Conservation (phyloP, 2,888 invertebrate species). For the Anagyrus pseudococci region DNA sequence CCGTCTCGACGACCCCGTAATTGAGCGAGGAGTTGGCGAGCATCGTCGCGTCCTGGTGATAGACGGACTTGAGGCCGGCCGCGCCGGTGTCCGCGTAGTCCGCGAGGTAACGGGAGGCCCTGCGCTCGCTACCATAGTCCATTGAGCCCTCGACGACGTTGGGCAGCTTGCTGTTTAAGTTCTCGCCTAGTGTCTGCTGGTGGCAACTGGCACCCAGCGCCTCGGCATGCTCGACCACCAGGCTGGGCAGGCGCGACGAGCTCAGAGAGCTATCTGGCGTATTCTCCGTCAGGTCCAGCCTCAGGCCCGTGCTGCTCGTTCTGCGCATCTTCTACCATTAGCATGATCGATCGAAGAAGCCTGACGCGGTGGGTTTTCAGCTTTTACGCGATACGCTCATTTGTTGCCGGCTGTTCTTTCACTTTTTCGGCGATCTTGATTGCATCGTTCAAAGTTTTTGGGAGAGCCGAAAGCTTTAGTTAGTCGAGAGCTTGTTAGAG, state of each 20-base stretch:
- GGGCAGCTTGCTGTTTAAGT: slow-evolving; percentile 60
- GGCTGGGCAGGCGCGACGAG: slow-evolving; percentile 50
- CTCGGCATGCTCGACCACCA: slow-evolving; percentile 60
- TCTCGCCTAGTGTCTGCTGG: slow-evolving; percentile 50
- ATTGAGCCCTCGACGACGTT: slow-evolving; percentile 62
- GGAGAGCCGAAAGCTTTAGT: background rate
- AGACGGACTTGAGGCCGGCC: slow-evolving; percentile 39
- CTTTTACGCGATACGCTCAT: background rate
- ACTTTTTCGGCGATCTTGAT: no score
- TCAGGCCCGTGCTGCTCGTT: slow-evolving; percentile 57
- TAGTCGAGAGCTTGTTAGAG: slow-evolving; percentile 6
- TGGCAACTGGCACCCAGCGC: slow-evolving; percentile 41
- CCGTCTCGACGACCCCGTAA: slow-evolving; percentile 36
- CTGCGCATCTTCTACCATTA: slow-evolving; percentile 59
- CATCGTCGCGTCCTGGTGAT: slow-evolving; percentile 44
- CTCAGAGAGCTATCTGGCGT: slow-evolving; percentile 59
- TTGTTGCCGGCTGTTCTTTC: background rate
- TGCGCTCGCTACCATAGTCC: slow-evolving; percentile 61
- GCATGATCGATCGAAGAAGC: slow-evolving; percentile 57
- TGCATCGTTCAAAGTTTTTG: background rate
- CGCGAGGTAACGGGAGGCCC: slow-evolving; percentile 60
- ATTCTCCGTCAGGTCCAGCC: slow-evolving; percentile 60
- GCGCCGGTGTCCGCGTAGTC: slow-evolving; percentile 48
- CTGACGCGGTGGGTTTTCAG: slow-evolving; percentile 12
- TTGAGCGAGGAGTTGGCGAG: slow-evolving; percentile 28